Evolutionary conservation across 2,888 invertebrate genomes (phyloP).

Genomic region (Adelognathus sp.): DNA sequence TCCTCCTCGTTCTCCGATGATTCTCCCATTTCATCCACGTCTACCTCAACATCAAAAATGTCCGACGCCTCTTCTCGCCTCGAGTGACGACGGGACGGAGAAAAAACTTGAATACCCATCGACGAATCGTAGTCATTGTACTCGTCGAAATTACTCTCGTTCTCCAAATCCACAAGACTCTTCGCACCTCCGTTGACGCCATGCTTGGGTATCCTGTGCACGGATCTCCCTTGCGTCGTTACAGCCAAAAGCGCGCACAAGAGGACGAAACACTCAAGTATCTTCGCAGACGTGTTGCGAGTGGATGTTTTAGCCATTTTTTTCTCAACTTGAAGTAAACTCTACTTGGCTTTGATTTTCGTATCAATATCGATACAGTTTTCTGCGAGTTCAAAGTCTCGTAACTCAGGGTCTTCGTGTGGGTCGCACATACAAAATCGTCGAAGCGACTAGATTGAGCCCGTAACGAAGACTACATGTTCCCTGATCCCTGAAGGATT

Average conservation of each 20-base stretch:
- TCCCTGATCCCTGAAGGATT: constrained; percentile 62
- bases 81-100: neutral
- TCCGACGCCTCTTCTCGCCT: neutral
- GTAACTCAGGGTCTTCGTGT: too few relatives aligned
- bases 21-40: neutral
- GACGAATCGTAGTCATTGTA: constrained; percentile 1
- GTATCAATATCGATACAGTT: too few relatives aligned
- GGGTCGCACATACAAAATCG: too few relatives aligned
- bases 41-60: neutral
- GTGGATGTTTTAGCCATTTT: neutral
- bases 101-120: neutral
- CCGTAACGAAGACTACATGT: constrained; percentile 63
- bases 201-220: constrained; percentile 16
- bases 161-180: neutral
- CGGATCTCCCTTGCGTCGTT: constrained; percentile 21
- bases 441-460: constrained; percentile 43
- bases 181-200: neutral
- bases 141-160: neutral
- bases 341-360: too few relatives aligned
- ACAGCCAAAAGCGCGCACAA: constrained; percentile 1
- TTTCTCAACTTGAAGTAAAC: neutral
- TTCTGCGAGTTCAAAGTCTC: too few relatives aligned
- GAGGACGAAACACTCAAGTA: constrained; percentile 23
- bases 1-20: neutral
- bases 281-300: neutral